Evolutionary conservation across 2,113 vertebrate species (phyloP).

Genomic region (Sinocyclocheilus anshuiensis): DNA sequence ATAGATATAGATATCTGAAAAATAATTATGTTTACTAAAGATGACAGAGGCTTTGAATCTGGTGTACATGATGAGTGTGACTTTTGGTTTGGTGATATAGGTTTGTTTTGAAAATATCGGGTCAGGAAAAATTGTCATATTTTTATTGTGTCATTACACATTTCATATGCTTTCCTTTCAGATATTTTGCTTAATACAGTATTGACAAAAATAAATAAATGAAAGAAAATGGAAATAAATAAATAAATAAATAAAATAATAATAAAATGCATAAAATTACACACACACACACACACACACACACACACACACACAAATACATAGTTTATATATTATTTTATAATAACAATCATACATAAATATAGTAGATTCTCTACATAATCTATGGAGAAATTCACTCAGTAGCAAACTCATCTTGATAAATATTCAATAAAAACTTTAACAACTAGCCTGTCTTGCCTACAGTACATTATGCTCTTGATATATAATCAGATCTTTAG

Average conservation of each 20-base stretch:
- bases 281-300: too few relatives aligned
- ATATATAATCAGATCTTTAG: background rate
- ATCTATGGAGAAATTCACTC: background rate
- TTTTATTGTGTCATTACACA: background rate
- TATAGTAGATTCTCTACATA: background rate
- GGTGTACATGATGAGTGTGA: background rate
- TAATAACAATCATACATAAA: too few relatives aligned
- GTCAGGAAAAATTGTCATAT: background rate
- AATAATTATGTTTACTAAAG: background rate
- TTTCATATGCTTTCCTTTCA: background rate
- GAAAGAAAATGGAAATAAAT: too few relatives aligned
- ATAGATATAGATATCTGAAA: background rate
- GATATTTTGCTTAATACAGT: background rate
- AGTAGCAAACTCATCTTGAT: background rate
- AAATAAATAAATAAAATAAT: too few relatives aligned
- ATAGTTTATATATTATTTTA: too few relatives aligned
- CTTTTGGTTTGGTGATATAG: background rate
- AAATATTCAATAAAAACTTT: background rate
- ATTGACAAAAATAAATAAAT: too few relatives aligned
- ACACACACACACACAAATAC: too few relatives aligned
- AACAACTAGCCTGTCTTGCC: background rate
- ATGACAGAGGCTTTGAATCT: too few relatives aligned
- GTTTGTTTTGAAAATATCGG: too few relatives aligned
- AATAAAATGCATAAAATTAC: too few relatives aligned
- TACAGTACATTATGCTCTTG: background rate